Conservation (phyloP, 2,113 vertebrate genomes). For the Tricholaema leucomelas region DNA sequence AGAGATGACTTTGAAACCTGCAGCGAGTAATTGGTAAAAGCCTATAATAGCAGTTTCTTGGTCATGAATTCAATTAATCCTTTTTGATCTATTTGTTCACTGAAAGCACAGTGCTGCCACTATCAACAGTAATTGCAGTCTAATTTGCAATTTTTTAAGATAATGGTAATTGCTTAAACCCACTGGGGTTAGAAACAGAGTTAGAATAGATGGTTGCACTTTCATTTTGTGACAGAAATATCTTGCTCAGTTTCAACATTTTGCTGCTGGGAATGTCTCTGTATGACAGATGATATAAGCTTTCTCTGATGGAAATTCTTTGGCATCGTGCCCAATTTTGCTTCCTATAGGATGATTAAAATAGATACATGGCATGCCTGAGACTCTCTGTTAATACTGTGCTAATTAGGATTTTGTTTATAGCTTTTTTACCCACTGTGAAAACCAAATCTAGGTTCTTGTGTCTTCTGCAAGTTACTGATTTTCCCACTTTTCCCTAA, state of each 20-base stretch:
- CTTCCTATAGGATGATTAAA: background rate
- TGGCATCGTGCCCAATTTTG: background rate
- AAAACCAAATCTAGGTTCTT: background rate
- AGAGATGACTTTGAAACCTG: background rate
- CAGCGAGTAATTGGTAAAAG: background rate
- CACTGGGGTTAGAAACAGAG: background rate
- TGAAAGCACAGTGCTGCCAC: background rate
- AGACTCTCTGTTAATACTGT: background rate
- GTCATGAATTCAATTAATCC: conserved; percentile 46
- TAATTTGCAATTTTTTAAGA: conserved; percentile 43
- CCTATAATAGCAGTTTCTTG: background rate
- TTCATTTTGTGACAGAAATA: conserved; percentile 15
- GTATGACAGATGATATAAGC: background rate
- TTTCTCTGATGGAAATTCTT: background rate
- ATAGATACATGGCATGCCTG: background rate
- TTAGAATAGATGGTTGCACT: conserved; percentile 4
- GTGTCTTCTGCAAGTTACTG: background rate
- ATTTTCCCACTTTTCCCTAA: background rate
- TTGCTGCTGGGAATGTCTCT: background rate
- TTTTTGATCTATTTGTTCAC: conserved; percentile 46
- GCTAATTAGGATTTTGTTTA: conserved; percentile 7
- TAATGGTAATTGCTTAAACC: conserved; percentile 38
- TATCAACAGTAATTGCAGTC: conserved; percentile 17
- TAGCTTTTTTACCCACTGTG: background rate
- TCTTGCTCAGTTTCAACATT: background rate